phyloP scores from a whole-genome alignment of 2,797 vertebrate genomes.

The Oophaga sylvatica region DNA sequence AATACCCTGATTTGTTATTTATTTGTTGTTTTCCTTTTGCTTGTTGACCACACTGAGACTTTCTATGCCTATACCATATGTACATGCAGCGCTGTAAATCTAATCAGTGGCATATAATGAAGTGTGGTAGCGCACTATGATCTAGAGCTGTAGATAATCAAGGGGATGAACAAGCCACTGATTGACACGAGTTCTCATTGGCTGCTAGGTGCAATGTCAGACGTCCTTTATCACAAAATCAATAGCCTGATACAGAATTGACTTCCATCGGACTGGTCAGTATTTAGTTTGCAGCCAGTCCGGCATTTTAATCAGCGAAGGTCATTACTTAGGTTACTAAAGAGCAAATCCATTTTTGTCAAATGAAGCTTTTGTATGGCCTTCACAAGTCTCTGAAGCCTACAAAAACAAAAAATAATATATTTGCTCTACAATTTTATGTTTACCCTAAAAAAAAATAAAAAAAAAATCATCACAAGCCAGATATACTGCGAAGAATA shows the following conservation, averaged over 20 bases:
- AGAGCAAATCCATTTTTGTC: conserved; percentile 17
- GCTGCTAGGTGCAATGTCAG: conserved; percentile 39
- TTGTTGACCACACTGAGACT: background rate
- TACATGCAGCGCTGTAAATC: conserved; percentile 10
- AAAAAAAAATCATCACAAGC: background rate
- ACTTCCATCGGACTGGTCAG: conserved; percentile 34
- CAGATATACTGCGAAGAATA: background rate
- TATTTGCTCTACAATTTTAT: background rate
- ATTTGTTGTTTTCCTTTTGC: background rate
- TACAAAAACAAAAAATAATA: background rate
- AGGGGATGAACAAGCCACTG: conserved; percentile 18
- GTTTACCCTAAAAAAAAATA: background rate
- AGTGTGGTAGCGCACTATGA: conserved; percentile 23
- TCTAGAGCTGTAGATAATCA: conserved; percentile 33
- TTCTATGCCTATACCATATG: background rate
- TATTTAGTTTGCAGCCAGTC: conserved; percentile 30
- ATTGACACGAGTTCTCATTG: conserved; percentile 27
- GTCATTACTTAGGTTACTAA: conserved; percentile 35
- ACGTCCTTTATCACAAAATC: conserved; percentile 46
- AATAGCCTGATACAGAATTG: conserved; percentile 34
- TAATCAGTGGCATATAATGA: conserved; percentile 30
- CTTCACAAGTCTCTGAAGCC: background rate
- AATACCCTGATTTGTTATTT: background rate
- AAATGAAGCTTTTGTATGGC: background rate
- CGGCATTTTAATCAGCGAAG: conserved; percentile 36